Conservation (phyloP, 2,113 vertebrate species). For the Pangasianodon gigas region DNA sequence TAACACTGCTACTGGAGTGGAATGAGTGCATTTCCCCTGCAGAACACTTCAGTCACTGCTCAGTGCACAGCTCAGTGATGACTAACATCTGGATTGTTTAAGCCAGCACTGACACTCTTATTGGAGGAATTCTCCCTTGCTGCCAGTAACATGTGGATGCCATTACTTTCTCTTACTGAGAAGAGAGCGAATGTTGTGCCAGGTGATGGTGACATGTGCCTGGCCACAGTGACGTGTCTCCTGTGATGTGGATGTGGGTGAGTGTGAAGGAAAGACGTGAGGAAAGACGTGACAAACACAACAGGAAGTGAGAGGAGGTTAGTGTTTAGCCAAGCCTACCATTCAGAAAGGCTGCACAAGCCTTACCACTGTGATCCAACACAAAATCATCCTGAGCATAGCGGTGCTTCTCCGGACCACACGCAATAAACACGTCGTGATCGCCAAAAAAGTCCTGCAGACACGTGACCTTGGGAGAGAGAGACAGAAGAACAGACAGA, state of each 20-base stretch:
- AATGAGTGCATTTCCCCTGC: background rate
- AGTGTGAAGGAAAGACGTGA: background rate
- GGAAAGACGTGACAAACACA: background rate
- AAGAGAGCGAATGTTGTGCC: background rate
- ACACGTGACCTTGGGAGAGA: conserved; percentile 80
- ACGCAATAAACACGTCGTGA: conserved; percentile 96
- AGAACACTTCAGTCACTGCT: background rate
- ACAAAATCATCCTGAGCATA: conserved; percentile 98
- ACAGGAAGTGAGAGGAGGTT: conserved; percentile 53
- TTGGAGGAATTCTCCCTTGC: background rate
- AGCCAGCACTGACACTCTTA: background rate
- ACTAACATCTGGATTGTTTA: background rate
- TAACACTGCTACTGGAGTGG: background rate
- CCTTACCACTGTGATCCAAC: conserved; percentile 95
- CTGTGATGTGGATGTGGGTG: background rate
- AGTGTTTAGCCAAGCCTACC: conserved; percentile 69
- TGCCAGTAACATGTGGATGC: background rate
- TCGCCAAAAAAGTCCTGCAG: conserved; percentile 98
- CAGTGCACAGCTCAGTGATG: background rate
- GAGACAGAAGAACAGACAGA: background rate
- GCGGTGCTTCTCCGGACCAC: conserved; percentile 93
- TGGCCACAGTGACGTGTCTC: background rate
- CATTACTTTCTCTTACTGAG: background rate
- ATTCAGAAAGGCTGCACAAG: conserved; percentile 68
- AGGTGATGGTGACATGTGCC: background rate